Evolutionary conservation across 2,888 invertebrate species (phyloP).

Genomic region (Coelinius sp.): DNA sequence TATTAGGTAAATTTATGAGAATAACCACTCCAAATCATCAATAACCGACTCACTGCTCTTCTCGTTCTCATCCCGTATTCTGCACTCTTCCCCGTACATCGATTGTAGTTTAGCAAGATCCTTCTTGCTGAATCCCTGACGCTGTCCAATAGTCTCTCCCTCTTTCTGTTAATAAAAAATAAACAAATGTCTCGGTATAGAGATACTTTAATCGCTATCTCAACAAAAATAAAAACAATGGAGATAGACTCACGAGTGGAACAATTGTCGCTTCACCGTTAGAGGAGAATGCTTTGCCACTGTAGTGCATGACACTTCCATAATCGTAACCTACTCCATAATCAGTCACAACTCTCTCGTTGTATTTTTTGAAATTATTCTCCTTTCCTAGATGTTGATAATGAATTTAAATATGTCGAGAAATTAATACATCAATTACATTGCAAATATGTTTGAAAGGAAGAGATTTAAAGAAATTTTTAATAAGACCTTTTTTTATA

Average conservation of each 20-base stretch:
- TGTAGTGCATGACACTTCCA: constrained; percentile 88
- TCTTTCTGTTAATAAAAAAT: constrained; percentile 65
- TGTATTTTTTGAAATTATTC: constrained; percentile 81
- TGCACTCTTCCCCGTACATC: constrained; percentile 73
- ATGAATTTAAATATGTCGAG: too few relatives aligned
- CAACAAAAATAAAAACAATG: not conserved
- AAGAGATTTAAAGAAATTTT: not conserved
- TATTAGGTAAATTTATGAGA: not conserved
- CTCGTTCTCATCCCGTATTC: constrained; percentile 39
- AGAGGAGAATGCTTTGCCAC: constrained; percentile 81
- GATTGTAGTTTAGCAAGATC: constrained; percentile 74
- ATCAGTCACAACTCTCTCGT: constrained; percentile 73
- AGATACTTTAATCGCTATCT: not conserved
- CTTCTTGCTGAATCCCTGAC: constrained; percentile 74
- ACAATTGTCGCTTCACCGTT: constrained; percentile 82
- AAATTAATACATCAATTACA: too few relatives aligned
- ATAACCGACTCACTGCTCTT: not conserved
- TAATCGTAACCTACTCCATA: constrained; percentile 84
- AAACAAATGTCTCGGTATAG: not conserved
- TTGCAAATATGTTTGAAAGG: too few relatives aligned
- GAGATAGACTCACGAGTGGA: constrained; percentile 74
- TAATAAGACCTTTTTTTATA: not conserved
- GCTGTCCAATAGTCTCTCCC: constrained; percentile 74
- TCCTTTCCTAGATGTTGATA: constrained; percentile 76
- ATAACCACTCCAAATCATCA: not conserved